phyloP scores from a whole-genome alignment of 2,797 vertebrate genomes.

The Melanotaenia boesemani region DNA sequence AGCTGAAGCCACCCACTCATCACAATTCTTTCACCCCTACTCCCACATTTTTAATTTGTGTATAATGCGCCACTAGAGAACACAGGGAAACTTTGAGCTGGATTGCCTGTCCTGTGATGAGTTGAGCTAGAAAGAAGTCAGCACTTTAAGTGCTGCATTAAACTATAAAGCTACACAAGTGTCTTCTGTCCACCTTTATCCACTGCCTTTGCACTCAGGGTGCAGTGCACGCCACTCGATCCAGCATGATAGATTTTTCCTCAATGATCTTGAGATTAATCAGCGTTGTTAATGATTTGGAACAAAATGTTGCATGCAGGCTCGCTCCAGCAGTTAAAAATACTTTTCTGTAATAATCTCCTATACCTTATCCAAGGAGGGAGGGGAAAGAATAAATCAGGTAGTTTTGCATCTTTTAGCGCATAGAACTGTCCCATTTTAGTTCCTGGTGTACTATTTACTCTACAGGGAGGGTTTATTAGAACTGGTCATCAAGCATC shows the following conservation, averaged over 20 bases:
- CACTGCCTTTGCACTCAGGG: conserved; percentile 13
- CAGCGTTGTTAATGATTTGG: conserved; percentile 56
- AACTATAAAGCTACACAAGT: conserved; percentile 33
- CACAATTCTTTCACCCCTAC: conserved; percentile 54
- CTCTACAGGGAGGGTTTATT: neutral
- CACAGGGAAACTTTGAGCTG: conserved; percentile 43
- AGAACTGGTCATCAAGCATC: neutral
- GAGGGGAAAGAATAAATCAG: neutral
- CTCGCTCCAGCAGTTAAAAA: conserved; percentile 24
- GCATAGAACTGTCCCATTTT: no score
- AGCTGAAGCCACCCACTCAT: conserved; percentile 65
- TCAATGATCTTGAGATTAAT: conserved; percentile 49
- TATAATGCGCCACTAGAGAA: conserved; percentile 39
- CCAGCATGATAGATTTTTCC: conserved; percentile 58
- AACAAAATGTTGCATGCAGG: conserved; percentile 28
- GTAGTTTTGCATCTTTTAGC: neutral
- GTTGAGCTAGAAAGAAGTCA: conserved; percentile 38
- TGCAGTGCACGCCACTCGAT: conserved; percentile 32
- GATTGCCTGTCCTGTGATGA: conserved; percentile 35
- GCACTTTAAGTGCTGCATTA: conserved; percentile 32
- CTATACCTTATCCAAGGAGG: neutral
- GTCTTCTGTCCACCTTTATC: conserved; percentile 25
- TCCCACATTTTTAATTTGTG: conserved; percentile 43
- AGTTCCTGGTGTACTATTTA: neutral
- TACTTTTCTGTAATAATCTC: conserved; percentile 10